Evolutionary conservation across 1,140 invertebrate species (phyloP).

Genomic region (Bombus waltoni): DNA sequence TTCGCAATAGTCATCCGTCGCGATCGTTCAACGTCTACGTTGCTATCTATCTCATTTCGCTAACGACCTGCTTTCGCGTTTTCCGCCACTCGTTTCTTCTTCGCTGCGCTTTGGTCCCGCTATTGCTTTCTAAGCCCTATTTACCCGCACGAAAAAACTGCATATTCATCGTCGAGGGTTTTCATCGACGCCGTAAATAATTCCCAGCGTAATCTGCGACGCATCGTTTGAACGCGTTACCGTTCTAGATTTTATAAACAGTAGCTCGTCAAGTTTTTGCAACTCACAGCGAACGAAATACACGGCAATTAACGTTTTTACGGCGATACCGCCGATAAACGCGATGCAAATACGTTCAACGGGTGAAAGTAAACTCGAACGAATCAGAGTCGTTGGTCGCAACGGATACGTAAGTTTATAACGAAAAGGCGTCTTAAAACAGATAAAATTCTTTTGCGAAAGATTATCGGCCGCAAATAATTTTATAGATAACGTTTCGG

Average conservation of each 20-base stretch:
- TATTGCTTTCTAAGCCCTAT: not conserved
- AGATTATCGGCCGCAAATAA: not conserved
- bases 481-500: not conserved
- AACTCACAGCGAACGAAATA: not conserved
- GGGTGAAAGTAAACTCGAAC: too few relatives aligned
- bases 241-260: not conserved
- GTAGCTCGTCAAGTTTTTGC: not conserved
- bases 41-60: not conserved
- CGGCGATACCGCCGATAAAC: not conserved
- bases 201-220: not conserved
- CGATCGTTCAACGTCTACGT: too few relatives aligned
- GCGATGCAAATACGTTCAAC: not conserved
- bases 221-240: not conserved
- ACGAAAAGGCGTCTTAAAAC: too few relatives aligned
- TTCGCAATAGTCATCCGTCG: too few relatives aligned
- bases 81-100: not conserved
- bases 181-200: not conserved
- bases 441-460: too few relatives aligned
- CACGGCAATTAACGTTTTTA: slow-evolving; percentile 30
- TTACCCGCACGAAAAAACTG: not conserved
- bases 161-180: not conserved
- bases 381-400: too few relatives aligned
- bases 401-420: too few relatives aligned
- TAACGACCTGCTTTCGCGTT: not conserved
- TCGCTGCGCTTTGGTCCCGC: not conserved